Evolutionary conservation across 2,888 invertebrate genomes (phyloP), one percentile per base, ranked within the genome.

Genomic region (Nasonia oneida): DNA sequence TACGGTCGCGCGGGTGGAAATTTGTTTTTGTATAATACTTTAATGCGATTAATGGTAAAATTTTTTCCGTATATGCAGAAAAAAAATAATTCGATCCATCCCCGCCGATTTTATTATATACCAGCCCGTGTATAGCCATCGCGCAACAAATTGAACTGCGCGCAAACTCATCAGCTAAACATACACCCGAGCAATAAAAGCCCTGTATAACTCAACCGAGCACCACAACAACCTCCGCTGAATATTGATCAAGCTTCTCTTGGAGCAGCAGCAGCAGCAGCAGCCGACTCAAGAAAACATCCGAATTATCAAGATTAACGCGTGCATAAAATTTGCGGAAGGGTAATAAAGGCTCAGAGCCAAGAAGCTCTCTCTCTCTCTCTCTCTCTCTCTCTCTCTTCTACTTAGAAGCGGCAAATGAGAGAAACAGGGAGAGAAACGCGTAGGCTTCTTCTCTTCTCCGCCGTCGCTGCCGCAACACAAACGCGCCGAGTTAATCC

Each of bases 401-500:
- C n/a, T 42, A 42, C 42, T n/a, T 57, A 57, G 57, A 57, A 57
- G 6, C 53, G 85, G 80, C 85, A 82, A 73, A 73, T 42, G 71
- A 79, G 70, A 83, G 75, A 73, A 81, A 47, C 78, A 12, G 53
- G 33, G 33, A 57, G 39, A 70, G n/a, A 70, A 50, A 42, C 57
- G n/a, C 37, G 74, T 23, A 29, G 50, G 37, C 42, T 47, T 14
- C 53, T 47, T 67, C 53, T 14, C 8, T 29, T 8, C n/a, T 61
- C 64, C 1, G 14, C 57, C 29, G 29, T 29, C 29, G 10, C 4
- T 33, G 29, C 64, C 61, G 8, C 50, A 37, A 61, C 64, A 39
- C 70, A 64, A 83, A 80, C 39, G 78, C 81, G 82, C 85, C 79
- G 87, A 88, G 87, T 89, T 90, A 91, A 91, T 91, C 90, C 90